A percentile compares a stretch with the other conserved stretches of the same genome.
phyloP scores from a whole-genome alignment of 2,888 invertebrate species.

The Lithophane socia region DNA sequence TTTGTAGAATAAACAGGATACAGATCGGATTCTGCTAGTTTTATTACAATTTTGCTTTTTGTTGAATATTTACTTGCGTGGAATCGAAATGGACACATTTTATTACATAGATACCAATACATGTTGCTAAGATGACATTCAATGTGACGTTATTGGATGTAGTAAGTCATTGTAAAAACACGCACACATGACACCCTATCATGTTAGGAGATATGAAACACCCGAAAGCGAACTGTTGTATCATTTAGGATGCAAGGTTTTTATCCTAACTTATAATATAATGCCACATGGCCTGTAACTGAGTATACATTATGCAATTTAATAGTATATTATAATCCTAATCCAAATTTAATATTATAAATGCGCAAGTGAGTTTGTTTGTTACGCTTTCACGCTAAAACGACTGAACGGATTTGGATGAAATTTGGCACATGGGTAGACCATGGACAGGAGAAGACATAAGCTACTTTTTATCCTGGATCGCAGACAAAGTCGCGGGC shows the following conservation, averaged over 20 bases:
- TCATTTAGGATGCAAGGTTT: conserved; percentile 75
- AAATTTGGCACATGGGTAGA: too few relatives aligned
- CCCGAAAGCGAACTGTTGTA: conserved; percentile 61
- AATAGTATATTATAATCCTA: too few relatives aligned
- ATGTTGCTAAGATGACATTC: neutral
- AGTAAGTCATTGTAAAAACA: conserved; percentile 1
- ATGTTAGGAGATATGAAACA: conserved; percentile 49
- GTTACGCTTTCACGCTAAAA: too few relatives aligned
- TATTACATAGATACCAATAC: too few relatives aligned
- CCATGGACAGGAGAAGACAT: too few relatives aligned
- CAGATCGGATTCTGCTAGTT: neutral
- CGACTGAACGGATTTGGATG: too few relatives aligned
- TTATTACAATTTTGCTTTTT: neutral
- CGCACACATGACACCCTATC: conserved; percentile 20
- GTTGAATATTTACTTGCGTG: neutral
- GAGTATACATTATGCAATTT: too few relatives aligned
- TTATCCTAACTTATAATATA: conserved; percentile 56
- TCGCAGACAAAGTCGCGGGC: too few relatives aligned
- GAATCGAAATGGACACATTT: neutral
- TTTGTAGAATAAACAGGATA: conserved; percentile 23
- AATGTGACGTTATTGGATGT: neutral
- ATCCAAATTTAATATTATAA: too few relatives aligned
- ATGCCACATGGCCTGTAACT: too few relatives aligned
- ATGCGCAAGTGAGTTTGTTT: too few relatives aligned
- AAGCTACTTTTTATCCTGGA: too few relatives aligned